Conservation (phyloP, 2,113 vertebrate genomes). For the Sarotherodon lohbergeri region DNA sequence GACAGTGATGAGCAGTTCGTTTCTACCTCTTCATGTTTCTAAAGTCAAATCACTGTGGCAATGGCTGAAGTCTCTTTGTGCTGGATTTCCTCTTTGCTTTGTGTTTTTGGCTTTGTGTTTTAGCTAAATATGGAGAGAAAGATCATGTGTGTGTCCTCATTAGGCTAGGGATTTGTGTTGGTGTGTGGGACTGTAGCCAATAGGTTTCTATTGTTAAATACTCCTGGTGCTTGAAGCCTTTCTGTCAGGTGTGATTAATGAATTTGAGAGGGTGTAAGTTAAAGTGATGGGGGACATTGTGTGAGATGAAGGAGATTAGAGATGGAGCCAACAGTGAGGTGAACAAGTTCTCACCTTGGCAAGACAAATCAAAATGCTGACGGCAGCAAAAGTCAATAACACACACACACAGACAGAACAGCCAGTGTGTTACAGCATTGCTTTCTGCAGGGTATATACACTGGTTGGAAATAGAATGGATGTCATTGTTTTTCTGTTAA, state of each 20-base stretch:
- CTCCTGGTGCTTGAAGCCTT: not conserved
- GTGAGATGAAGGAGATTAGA: not conserved
- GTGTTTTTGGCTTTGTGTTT: not conserved
- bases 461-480: not conserved
- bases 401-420: not conserved
- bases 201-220: not conserved
- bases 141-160: not conserved
- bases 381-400: not conserved
- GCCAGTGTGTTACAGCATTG: not conserved
- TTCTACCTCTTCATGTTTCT: not conserved
- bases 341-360: not conserved
- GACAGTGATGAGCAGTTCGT: not conserved
- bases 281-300: not conserved
- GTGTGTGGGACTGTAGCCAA: not conserved
- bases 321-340: not conserved
- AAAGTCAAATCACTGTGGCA: not conserved
- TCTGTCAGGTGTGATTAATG: not conserved
- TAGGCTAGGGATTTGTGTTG: not conserved
- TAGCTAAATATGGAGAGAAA: not conserved
- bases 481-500: not conserved
- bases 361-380: slow-evolving; percentile 12
- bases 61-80: not conserved
- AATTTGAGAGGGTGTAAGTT: not conserved
- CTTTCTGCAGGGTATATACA: not conserved
- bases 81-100: not conserved